phyloP scores from a whole-genome alignment of 2,888 invertebrate species.

The Cabera pusaria region DNA sequence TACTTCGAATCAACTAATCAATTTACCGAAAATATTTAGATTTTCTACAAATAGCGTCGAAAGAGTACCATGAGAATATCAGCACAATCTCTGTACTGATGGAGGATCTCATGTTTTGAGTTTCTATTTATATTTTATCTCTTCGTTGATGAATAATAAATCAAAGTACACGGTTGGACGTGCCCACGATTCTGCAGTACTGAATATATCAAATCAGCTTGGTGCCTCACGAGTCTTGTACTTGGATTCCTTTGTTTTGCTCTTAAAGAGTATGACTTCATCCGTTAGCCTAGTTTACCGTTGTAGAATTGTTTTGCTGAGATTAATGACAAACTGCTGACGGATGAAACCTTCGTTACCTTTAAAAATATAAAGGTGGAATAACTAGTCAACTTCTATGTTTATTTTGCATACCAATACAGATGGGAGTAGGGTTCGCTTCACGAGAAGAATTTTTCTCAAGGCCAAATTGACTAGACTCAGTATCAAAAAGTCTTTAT shows the following conservation, averaged over 20 bases:
- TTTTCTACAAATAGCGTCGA: conserved; percentile 37
- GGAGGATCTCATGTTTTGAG: conserved; percentile 9
- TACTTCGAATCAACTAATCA: conserved; percentile 60
- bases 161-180: conserved; percentile 58
- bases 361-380: no score
- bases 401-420: no score
- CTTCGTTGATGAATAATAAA: conserved; percentile 55
- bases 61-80: conserved; percentile 11
- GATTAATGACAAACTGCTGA: conserved; percentile 20
- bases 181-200: conserved; percentile 72
- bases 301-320: conserved; percentile 30
- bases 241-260: conserved; percentile 60
- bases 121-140: conserved; percentile 23
- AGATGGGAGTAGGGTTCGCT: no score
- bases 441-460: no score
- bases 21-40: conserved; percentile 51
- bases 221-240: conserved; percentile 73
- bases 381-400: no score
- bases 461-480: no score
- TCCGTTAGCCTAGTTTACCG: conserved; percentile 60
- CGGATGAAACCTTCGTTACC: conserved; percentile 1
- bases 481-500: no score
- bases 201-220: conserved; percentile 78
- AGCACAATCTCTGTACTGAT: no score
- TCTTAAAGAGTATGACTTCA: conserved; percentile 49